These are phyloP conservation scores for Formicarius rufipectus DNA, from an alignment of 2,113 vertebrate genomes.

Conservation along the genomic window DNA sequence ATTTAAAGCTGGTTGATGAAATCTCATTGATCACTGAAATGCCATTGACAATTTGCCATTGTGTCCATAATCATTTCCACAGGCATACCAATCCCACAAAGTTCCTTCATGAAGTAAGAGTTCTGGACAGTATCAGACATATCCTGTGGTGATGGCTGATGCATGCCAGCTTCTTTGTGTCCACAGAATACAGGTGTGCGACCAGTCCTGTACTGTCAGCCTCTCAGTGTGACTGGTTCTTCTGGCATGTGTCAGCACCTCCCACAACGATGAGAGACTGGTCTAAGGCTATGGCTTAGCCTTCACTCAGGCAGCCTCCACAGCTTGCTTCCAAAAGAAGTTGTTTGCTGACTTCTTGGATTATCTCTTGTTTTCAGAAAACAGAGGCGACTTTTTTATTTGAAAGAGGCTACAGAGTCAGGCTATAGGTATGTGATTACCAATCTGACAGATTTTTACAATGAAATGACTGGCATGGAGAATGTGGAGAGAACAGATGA, in stretches of 20 bases:
- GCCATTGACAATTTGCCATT: background rate
- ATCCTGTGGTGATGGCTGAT: background rate
- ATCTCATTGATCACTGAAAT: background rate
- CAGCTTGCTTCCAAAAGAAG: background rate
- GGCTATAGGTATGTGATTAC: rapidly evolving
- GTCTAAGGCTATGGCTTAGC: background rate
- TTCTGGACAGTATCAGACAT: background rate
- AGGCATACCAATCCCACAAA: background rate
- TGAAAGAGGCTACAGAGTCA: background rate
- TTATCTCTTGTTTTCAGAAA: background rate
- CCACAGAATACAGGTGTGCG: background rate
- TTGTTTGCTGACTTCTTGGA: background rate
- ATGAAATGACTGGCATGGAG: background rate
- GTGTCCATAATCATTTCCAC: background rate
- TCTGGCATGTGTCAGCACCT: background rate
- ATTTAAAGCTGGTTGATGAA: background rate
- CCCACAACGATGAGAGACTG: background rate
- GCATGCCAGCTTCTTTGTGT: background rate
- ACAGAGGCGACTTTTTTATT: background rate
- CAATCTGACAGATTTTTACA: background rate
- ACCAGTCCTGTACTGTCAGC: background rate
- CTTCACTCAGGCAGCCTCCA: background rate
- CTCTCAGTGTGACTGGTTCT: background rate
- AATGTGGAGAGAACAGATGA: background rate
- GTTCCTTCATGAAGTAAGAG: background rate